Conservation (phyloP, 2,888 invertebrate genomes). For the Amphipyra tragopoginis region DNA sequence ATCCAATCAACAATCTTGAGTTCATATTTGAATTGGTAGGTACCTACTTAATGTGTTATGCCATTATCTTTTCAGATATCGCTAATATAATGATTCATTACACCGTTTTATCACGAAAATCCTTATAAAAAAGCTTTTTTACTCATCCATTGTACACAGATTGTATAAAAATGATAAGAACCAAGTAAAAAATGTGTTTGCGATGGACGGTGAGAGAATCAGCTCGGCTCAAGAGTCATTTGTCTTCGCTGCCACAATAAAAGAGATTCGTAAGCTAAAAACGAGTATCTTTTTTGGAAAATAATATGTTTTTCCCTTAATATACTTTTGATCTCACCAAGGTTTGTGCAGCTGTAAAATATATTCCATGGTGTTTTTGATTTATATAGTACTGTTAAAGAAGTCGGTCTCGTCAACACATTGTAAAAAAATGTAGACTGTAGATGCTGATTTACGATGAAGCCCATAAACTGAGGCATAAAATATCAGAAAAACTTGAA, state of each 20-base stretch:
- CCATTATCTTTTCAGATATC: not conserved
- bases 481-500: no score
- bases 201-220: slow-evolving; percentile 52
- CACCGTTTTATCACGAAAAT: slow-evolving; percentile 9
- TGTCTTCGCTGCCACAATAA: slow-evolving; percentile 63
- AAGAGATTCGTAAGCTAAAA: slow-evolving; percentile 62
- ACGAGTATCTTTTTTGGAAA: slow-evolving; percentile 42
- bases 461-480: no score
- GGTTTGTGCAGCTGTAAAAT: slow-evolving; percentile 20
- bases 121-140: slow-evolving; percentile 29
- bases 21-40: no score
- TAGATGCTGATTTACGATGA: no score
- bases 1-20: no score
- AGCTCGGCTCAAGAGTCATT: slow-evolving; percentile 60
- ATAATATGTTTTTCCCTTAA: slow-evolving; percentile 54
- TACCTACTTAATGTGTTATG: not conserved
- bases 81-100: slow-evolving; percentile 20
- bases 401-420: no score
- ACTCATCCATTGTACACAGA: slow-evolving; percentile 43
- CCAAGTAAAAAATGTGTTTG: slow-evolving; percentile 59
- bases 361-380: slow-evolving; percentile 10
- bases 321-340: slow-evolving; percentile 30
- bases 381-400: no score
- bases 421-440: no score
- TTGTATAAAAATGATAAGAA: slow-evolving; percentile 44